phyloP scores from a whole-genome alignment of 2,888 invertebrate genomes.

The Torymus auratus region DNA sequence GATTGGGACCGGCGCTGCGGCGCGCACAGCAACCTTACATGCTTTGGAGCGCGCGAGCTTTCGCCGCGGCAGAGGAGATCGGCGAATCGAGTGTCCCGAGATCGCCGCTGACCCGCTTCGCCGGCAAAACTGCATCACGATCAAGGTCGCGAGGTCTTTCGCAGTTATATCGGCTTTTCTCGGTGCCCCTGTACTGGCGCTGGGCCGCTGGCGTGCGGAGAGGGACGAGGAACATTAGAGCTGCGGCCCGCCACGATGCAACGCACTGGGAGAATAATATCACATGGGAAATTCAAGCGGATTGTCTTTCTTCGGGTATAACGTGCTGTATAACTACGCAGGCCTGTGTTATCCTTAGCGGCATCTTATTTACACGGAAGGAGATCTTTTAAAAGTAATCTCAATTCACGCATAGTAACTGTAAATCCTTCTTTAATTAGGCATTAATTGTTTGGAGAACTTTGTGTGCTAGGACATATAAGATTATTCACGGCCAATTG shows the following conservation, averaged over 20 bases:
- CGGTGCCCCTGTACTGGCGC: too few relatives aligned
- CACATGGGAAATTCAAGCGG: conserved; percentile 41
- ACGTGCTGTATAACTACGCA: too few relatives aligned
- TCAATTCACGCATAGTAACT: too few relatives aligned
- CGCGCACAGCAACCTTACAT: too few relatives aligned
- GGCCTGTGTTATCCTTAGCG: not conserved
- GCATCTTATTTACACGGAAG: conserved; percentile 10
- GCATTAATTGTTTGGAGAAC: not conserved
- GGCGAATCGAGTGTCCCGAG: not conserved
- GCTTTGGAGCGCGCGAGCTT: conserved; percentile 26
- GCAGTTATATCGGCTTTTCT: too few relatives aligned
- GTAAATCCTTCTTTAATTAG: conserved; percentile 8
- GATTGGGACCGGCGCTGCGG: not conserved
- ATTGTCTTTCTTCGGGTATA: not conserved
- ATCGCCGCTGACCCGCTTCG: conserved; percentile 23
- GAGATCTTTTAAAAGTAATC: conserved; percentile 13
- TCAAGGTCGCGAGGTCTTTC: conserved; percentile 34
- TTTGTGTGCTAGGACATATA: not conserved
- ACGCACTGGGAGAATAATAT: conserved; percentile 9
- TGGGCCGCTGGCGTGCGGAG: not conserved
- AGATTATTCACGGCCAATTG: not conserved
- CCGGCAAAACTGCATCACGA: conserved; percentile 3
- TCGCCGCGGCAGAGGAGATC: conserved; percentile 10
- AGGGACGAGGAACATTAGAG: conserved; percentile 15
- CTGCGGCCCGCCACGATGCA: not conserved